Percentiles rank a stretch among this genome's conserved stretches.
These are phyloP conservation scores for Steatornis caripensis DNA, from an alignment of 2,113 vertebrate species.

Conservation along the genomic window DNA sequence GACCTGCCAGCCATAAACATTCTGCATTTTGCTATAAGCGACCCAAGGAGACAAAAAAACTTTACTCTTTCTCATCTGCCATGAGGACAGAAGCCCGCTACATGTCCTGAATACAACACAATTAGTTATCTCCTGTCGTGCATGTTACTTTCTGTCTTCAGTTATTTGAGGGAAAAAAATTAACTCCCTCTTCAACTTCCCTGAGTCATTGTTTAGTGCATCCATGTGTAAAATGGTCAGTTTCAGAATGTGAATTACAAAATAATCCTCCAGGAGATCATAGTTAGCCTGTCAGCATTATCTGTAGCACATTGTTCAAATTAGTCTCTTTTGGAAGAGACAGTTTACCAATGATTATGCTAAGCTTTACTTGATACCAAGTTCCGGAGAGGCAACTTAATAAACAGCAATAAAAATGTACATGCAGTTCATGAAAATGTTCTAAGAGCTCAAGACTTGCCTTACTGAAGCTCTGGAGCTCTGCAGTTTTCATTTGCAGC, in stretches of 20 bases:
- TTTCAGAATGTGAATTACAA: neutral
- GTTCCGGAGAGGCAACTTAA: neutral
- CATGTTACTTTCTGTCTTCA: neutral
- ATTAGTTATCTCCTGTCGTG: accelerated
- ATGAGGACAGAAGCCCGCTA: neutral
- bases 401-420: neutral
- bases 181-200: neutral
- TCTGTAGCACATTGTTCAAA: neutral
- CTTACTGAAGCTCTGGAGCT: neutral
- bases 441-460: neutral
- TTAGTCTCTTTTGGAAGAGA: neutral
- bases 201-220: neutral
- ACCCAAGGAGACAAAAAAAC: neutral
- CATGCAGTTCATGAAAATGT: neutral
- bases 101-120: neutral
- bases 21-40: neutral
- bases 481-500: neutral
- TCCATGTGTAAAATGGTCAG: neutral
- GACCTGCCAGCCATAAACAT: neutral
- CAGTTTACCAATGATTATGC: neutral
- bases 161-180: neutral
- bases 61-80: neutral
- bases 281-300: neutral
- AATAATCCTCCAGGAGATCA: neutral
- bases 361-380: neutral